Conservation (phyloP, 2,888 invertebrate species). For the Tachystola acroxantha region DNA sequence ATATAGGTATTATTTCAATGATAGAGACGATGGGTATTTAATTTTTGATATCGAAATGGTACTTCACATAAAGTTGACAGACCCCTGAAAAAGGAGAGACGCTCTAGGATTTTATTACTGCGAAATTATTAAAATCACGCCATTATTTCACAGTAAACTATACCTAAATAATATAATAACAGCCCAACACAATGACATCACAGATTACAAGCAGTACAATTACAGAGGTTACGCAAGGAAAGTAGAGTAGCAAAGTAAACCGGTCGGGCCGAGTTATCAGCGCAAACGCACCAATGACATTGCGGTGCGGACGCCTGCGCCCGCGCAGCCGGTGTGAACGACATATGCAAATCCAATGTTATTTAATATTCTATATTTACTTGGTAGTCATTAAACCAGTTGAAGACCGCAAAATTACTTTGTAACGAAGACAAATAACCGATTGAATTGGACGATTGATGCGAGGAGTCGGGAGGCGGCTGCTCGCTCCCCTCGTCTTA, state of each 20-base stretch:
- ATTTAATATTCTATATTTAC: not conserved
- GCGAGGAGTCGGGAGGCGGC: too few species aligned
- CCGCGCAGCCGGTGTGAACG: conserved; percentile 12
- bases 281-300: conserved; percentile 11
- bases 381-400: not conserved
- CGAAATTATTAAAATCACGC: too few species aligned
- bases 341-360: conserved; percentile 3
- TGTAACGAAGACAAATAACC: not conserved
- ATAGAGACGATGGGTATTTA: too few species aligned
- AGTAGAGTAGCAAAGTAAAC: conserved; percentile 3
- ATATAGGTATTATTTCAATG: too few species aligned
- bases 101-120: too few species aligned
- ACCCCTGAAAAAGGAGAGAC: too few species aligned
- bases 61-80: too few species aligned
- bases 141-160: too few species aligned
- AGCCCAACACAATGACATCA: conserved; percentile 11
- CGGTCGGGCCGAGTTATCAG: conserved; percentile 11
- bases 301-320: conserved; percentile 4
- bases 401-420: not conserved
- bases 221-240: conserved; percentile 18
- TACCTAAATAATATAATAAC: too few species aligned
- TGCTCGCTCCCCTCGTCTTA: too few species aligned
- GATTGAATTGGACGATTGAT: too few species aligned
- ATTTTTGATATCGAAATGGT: too few species aligned
- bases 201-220: conserved; percentile 11